Conservation (phyloP, 2,888 invertebrate species). For the Quadroppia sp. region DNA sequence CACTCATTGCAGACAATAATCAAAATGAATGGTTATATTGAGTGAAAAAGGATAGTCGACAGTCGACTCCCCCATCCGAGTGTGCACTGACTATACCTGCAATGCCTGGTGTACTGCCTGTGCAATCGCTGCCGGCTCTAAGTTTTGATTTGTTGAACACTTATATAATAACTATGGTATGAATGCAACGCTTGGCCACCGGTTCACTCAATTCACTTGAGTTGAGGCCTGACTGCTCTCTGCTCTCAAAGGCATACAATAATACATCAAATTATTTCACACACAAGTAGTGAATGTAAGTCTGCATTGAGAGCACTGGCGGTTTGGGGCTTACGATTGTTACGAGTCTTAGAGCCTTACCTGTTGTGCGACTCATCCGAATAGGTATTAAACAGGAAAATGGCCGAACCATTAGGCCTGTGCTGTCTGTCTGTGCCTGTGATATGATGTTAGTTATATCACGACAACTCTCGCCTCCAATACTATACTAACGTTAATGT, state of each 20-base stretch:
- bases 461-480: slow-evolving; percentile 24
- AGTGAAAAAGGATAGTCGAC: background rate
- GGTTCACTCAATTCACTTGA: background rate
- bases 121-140: slow-evolving; percentile 25
- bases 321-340: background rate
- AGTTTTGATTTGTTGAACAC: slow-evolving; percentile 29
- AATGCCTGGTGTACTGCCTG: slow-evolving; percentile 1
- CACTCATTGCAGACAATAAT: background rate
- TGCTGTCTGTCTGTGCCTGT: background rate
- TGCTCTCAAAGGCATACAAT: background rate
- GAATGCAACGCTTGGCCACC: slow-evolving; percentile 34
- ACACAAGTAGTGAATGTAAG: background rate
- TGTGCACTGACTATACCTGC: background rate
- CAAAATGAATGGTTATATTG: background rate
- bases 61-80: background rate
- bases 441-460: slow-evolving; percentile 30
- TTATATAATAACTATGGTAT: slow-evolving; percentile 2
- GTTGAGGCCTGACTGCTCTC: slow-evolving; percentile 25
- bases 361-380: slow-evolving; percentile 33
- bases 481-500: background rate
- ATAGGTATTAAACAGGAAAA: slow-evolving; percentile 18
- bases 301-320: slow-evolving; percentile 21
- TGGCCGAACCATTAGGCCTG: slow-evolving; percentile 32
- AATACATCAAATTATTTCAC: background rate
- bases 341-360: slow-evolving; percentile 20